Conservation (phyloP, 2,113 vertebrate genomes). For the Sialia sialis region DNA sequence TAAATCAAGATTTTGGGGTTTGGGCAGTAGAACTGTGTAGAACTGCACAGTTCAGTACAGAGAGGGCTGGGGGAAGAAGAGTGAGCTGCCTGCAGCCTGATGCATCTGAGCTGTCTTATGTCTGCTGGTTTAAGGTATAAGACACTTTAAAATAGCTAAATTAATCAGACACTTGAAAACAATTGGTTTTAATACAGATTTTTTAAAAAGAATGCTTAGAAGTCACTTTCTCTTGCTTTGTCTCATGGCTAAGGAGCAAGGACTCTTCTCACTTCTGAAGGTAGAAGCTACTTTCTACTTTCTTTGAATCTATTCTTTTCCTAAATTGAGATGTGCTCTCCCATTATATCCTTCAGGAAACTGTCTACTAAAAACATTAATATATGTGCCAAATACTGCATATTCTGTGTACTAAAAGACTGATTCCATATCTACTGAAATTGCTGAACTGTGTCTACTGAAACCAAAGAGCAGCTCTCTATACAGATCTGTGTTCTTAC, state of each 20-base stretch:
- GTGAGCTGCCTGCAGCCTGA: not conserved
- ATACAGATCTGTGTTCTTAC: too few relatives aligned
- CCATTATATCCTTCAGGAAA: not conserved
- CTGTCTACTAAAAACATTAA: not conserved
- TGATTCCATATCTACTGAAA: not conserved
- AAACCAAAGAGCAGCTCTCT: not conserved
- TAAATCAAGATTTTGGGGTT: not conserved
- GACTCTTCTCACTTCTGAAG: not conserved
- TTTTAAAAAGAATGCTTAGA: not conserved
- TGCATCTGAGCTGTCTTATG: not conserved
- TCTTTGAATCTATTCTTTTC: not conserved
- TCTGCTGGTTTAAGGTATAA: not conserved
- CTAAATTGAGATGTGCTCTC: not conserved
- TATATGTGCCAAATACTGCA: not conserved
- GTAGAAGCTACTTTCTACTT: not conserved
- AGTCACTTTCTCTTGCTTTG: not conserved
- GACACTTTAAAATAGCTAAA: not conserved
- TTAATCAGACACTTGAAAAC: not conserved
- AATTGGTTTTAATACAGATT: not conserved
- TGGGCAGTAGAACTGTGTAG: not conserved
- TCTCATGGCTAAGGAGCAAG: not conserved
- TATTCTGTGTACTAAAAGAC: not conserved
- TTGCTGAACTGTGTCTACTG: not conserved
- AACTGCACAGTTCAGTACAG: not conserved
- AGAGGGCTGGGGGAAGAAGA: not conserved